phyloP scores from a whole-genome alignment of 2,113 vertebrate genomes.

The Probosciger aterrimus region DNA sequence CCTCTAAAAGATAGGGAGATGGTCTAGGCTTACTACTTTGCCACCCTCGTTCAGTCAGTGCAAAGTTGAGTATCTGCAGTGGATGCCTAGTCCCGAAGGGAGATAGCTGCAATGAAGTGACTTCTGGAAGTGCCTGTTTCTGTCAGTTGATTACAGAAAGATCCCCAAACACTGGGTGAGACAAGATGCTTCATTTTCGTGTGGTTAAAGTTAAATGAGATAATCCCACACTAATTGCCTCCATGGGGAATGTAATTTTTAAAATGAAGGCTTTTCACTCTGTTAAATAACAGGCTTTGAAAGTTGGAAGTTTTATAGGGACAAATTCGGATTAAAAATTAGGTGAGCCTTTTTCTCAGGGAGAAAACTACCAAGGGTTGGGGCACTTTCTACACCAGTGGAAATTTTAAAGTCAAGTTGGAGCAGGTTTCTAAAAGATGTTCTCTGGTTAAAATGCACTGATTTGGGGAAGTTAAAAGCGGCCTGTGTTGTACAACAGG shows the following conservation, averaged over 20 bases:
- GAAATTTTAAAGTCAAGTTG: constrained; percentile 45
- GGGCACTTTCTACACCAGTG: constrained; percentile 14
- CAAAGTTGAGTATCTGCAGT: neutral
- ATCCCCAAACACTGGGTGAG: neutral
- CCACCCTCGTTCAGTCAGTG: neutral
- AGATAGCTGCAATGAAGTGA: neutral
- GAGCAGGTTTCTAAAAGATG: constrained; percentile 28
- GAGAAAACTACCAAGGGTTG: constrained; percentile 37
- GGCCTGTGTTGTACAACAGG: neutral
- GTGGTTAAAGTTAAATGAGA: neutral
- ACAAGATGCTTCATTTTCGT: constrained; percentile 20
- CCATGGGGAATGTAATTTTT: constrained; percentile 44
- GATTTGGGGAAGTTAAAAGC: neutral
- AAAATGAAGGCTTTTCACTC: constrained; percentile 23
- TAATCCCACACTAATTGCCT: constrained; percentile 56
- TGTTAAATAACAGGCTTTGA: constrained; percentile 20
- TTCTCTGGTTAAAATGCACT: neutral
- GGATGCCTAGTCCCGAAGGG: neutral
- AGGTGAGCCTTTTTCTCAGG: constrained; percentile 16
- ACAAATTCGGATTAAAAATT: constrained; percentile 39
- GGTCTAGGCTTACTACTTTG: neutral
- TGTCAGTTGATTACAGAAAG: neutral
- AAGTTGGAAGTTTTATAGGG: constrained; percentile 3
- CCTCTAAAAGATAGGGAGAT: neutral
- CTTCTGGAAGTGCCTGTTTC: neutral